A percentile compares a stretch with the other conserved stretches of the same genome.
Conservation (phyloP, 2,113 vertebrate species). For the Saguinus imperator region DNA sequence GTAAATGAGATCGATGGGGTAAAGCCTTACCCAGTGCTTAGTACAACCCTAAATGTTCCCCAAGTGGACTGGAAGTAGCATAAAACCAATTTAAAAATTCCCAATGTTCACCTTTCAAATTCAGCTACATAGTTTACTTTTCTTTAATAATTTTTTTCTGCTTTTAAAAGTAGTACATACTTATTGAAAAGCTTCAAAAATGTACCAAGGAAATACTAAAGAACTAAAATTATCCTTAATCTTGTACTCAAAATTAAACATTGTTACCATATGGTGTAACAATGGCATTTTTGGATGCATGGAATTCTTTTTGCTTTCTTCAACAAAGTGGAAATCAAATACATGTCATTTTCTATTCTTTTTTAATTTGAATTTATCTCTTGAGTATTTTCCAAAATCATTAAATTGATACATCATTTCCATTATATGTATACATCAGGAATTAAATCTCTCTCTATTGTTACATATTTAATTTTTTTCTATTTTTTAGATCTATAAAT, state of each 20-base stretch:
- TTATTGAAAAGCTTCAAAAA: not conserved
- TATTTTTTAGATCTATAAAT: slow-evolving; percentile 1
- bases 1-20: not conserved
- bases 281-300: not conserved
- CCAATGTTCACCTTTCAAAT: not conserved
- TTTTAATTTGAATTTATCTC: not conserved
- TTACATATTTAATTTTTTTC: slow-evolving; percentile 48
- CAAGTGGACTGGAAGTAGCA: not conserved
- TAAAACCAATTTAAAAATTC: not conserved
- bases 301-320: slow-evolving; percentile 8
- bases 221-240: slow-evolving; percentile 21
- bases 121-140: not conserved
- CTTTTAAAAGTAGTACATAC: not conserved
- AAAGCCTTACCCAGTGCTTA: not conserved
- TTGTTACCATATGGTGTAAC: not conserved
- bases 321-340: not conserved
- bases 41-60: not conserved
- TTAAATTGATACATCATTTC: not conserved
- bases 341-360: not conserved
- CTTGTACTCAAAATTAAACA: not conserved
- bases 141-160: not conserved
- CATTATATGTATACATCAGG: not conserved
- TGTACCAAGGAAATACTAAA: not conserved
- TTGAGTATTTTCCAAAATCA: not conserved
- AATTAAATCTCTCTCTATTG: slow-evolving; percentile 38